Percentiles rank a stretch among this genome's conserved stretches.
These are phyloP conservation scores for Eudasyphora cyanicolor DNA, from an alignment of 2,888 invertebrate genomes.

Conservation along the genomic window DNA sequence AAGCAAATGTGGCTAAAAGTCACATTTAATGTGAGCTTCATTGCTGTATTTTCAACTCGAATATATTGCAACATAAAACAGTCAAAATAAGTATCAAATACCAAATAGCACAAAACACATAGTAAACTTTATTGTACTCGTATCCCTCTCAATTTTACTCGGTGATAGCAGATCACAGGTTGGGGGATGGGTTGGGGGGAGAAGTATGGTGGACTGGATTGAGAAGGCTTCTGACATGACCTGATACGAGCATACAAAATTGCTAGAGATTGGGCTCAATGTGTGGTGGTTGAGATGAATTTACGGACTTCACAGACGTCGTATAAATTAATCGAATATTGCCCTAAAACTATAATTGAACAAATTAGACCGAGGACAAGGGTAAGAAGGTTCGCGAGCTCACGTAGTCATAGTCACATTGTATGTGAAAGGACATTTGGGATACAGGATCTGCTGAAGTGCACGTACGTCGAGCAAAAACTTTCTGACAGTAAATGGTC, in stretches of 20 bases:
- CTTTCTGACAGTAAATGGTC: neutral
- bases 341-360: neutral
- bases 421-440: neutral
- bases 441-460: neutral
- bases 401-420: neutral
- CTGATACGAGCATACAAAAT: too few relatives aligned
- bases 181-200: neutral
- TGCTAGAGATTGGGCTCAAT: neutral
- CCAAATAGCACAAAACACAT: too few relatives aligned
- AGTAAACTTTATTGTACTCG: too few relatives aligned
- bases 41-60: neutral
- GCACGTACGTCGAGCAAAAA: neutral
- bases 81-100: neutral
- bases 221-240: neutral
- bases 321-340: neutral
- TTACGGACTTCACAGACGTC: neutral
- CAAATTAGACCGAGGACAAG: neutral
- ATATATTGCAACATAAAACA: slow-evolving; percentile 13
- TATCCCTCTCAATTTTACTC: too few relatives aligned
- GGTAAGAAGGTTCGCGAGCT: neutral
- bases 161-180: too few relatives aligned
- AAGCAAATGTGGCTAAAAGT: neutral
- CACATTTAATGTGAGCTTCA: slow-evolving; percentile 10
- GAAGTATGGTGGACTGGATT: neutral
- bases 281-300: neutral